These are phyloP conservation scores for Rostratula benghalensis DNA, from an alignment of 2,113 vertebrate genomes.

Conservation along the genomic window DNA sequence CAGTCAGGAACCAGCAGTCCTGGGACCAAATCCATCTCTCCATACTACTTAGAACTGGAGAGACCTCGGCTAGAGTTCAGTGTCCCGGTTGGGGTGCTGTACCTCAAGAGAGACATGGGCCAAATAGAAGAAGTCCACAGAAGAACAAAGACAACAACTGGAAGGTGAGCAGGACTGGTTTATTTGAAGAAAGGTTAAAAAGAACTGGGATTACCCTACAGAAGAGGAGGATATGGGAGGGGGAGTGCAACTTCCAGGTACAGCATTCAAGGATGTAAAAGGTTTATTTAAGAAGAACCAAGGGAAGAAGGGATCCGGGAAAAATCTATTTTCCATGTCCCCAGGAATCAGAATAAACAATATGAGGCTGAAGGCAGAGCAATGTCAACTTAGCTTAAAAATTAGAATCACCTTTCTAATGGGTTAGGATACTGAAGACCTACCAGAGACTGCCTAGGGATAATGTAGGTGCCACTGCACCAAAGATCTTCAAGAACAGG, in stretches of 20 bases:
- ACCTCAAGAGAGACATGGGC: not conserved
- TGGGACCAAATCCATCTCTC: not conserved
- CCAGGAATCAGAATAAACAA: not conserved
- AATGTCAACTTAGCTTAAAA: not conserved
- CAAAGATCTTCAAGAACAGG: not conserved
- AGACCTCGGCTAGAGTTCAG: not conserved
- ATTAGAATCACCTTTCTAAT: not conserved
- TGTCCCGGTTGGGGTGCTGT: not conserved
- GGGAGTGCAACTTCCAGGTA: not conserved
- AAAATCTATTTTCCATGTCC: not conserved
- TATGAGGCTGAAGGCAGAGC: not conserved
- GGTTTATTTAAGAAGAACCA: not conserved
- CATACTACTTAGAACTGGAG: not conserved
- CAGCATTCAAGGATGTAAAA: not conserved
- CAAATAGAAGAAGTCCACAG: not conserved
- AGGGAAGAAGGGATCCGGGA: not conserved
- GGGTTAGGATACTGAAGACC: not conserved
- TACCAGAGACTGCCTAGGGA: not conserved
- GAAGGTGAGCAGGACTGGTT: not conserved
- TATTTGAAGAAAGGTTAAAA: not conserved
- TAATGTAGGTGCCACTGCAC: not conserved
- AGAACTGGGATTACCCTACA: not conserved
- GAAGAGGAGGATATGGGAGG: accelerated
- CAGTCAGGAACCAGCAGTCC: not conserved
- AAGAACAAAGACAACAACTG: not conserved